These are phyloP conservation scores for Eudemis profundana DNA, from an alignment of 2,888 invertebrate genomes.

Conservation along the genomic window DNA sequence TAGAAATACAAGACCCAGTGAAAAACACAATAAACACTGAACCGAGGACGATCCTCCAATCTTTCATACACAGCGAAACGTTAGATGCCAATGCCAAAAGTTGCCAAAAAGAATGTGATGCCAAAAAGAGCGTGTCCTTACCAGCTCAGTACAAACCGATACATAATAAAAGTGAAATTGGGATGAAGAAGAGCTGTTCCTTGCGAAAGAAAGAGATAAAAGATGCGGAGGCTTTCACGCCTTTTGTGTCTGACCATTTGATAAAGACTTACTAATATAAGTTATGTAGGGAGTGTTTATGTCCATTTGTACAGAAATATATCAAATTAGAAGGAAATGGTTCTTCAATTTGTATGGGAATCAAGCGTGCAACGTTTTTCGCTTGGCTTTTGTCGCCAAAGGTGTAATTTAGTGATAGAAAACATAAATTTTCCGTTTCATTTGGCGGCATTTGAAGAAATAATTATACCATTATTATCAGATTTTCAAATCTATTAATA, in stretches of 20 bases:
- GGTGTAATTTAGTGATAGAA: too few relatives aligned
- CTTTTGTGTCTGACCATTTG: conserved; percentile 75
- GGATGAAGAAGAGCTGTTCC: conserved; percentile 74
- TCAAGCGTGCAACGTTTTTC: too few relatives aligned
- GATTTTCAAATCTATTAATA: too few relatives aligned
- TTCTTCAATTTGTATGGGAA: too few relatives aligned
- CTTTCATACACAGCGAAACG: conserved; percentile 46
- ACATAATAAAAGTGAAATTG: conserved; percentile 77
- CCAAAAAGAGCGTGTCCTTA: conserved; percentile 71
- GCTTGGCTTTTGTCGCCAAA: too few relatives aligned
- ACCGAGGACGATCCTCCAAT: conserved; percentile 46
- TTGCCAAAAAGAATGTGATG: conserved; percentile 65
- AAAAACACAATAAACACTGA: conserved; percentile 48
- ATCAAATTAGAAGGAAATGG: too few relatives aligned
- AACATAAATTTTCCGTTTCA: too few relatives aligned
- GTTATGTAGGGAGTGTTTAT: neutral
- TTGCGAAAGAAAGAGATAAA: conserved; percentile 74
- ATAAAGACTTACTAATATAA: conserved; percentile 75
- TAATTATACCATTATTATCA: too few relatives aligned
- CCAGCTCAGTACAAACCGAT: conserved; percentile 73
- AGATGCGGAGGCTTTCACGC: conserved; percentile 62
- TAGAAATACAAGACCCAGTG: conserved; percentile 66
- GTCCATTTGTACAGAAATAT: neutral
- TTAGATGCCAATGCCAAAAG: conserved; percentile 51
- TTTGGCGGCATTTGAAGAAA: too few relatives aligned